Conservation (phyloP, 2,113 vertebrate genomes). For the Shinisaurus crocodilurus region DNA sequence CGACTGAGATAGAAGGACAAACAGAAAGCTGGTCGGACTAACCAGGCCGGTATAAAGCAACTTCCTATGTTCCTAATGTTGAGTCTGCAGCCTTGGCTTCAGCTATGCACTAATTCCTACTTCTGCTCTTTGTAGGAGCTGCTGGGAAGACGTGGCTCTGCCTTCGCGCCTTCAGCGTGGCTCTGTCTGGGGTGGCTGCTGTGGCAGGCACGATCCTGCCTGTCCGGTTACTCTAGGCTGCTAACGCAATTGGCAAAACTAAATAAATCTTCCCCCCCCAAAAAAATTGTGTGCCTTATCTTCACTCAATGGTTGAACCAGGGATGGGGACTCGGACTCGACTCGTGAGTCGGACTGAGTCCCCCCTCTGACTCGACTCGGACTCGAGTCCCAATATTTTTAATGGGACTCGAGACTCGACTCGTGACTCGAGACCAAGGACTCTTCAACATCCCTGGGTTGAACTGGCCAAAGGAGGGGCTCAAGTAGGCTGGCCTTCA, state of each 20-base stretch:
- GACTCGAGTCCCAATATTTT: no score
- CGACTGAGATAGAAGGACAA: not conserved
- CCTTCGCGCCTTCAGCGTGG: not conserved
- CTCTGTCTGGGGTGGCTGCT: not conserved
- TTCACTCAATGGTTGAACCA: no score
- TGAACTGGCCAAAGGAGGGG: not conserved
- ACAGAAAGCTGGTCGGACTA: not conserved
- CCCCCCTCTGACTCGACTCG: no score
- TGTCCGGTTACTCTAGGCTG: not conserved
- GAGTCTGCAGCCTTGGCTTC: no score
- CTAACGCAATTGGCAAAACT: not conserved
- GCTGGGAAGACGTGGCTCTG: not conserved
- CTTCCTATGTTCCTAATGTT: not conserved
- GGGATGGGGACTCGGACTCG: no score
- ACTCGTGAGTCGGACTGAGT: no score
- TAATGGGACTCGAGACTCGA: no score
- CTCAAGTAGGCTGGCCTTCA: not conserved
- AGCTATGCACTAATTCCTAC: not conserved
- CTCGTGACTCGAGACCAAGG: no score
- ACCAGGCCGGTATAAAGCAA: not conserved
- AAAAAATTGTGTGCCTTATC: not conserved
- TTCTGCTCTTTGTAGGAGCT: not conserved
- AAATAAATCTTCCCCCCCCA: not conserved
- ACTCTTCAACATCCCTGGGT: no score
- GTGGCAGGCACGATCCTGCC: not conserved